Conservation (phyloP, 2,888 invertebrate genomes). For the Campopleginae sp. region DNA sequence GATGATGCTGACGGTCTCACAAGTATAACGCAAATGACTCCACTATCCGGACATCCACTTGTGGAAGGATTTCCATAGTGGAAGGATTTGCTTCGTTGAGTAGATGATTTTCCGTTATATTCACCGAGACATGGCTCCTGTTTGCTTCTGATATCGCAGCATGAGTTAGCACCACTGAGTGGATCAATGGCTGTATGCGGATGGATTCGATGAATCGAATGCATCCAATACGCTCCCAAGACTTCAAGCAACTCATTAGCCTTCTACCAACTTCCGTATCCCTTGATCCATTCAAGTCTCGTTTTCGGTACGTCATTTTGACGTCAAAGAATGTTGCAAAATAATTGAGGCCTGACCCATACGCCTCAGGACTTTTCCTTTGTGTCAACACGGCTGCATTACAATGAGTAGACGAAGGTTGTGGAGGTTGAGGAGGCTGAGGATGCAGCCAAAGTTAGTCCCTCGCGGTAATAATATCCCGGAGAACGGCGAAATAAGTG, state of each 20-base stretch:
- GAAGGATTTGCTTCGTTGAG: not conserved
- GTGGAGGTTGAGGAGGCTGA: conserved; percentile 39
- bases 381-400: not conserved
- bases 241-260: not conserved
- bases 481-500: conserved; percentile 49
- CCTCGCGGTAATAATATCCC: conserved; percentile 56
- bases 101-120: conserved; percentile 52
- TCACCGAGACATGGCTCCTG: conserved; percentile 51
- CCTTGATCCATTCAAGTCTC: not conserved
- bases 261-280: not conserved
- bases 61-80: conserved; percentile 14
- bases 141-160: conserved; percentile 61
- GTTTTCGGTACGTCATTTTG: conserved; percentile 4
- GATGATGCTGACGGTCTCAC: not conserved
- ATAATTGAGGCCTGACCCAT: conserved; percentile 15
- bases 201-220: conserved; percentile 7
- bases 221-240: too few relatives aligned
- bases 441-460: conserved; percentile 54
- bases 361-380: conserved; percentile 7
- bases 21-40: not conserved
- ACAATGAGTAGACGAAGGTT: conserved; percentile 32
- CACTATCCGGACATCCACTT: conserved; percentile 53
- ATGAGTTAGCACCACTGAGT: conserved; percentile 41
- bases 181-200: conserved; percentile 21
- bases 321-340: conserved; percentile 5